Base-by-base conservation (phyloP, 1,140 invertebrate genomes). In the Ostrea edulis region DNA sequence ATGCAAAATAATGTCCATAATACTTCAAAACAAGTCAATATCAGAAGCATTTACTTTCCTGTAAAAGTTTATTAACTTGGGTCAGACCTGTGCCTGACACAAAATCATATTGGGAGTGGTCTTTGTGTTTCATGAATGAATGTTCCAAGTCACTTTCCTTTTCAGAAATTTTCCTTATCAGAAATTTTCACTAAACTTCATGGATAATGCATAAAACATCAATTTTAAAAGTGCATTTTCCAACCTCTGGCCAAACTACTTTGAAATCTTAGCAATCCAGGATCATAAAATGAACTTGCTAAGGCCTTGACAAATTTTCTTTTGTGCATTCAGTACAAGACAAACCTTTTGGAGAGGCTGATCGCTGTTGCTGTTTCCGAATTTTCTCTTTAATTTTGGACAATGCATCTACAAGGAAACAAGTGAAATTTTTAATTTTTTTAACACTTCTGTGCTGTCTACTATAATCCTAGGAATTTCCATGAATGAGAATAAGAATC, bases 341-440 rank as follows among this genome's bases (percentile, higher is more conserved):
- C 12, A 68, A 22, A 77, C 68, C 68, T 77, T 77, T 51, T 82
- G 88, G 82, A 82, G 86, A 89, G 2, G 89, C 88, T 29, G 87
- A 85, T 29, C 77, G 86, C 20, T 91, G 85, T 54, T 88, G 88
- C 81, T 93, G 92, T 58, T 92, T 91, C 29, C 89, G 81, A 22
- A 93, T 92, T 53, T 91, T 92, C 68, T 92, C 92, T 88, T 90
- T 91, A 17, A 93, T 88, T 84, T 93, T 92, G n/a, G 90, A 87
- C 25, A 93, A 87, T 7, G 90, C 90, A 89, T 90, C 92, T 93
- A 90, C 51, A 92, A 90, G 20, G 3, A 85, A 25, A 85, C 2
- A 85, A 68, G 22, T 9, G 9, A 35, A 68, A 0, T 58, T 12
- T 5, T 62, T 62, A 62, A 62, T 44, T 44, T 44, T 5, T 2